Percentiles rank a stretch among this genome's conserved stretches.
Conservation (phyloP, 2,888 invertebrate species). For the Quadroppia sp. region DNA sequence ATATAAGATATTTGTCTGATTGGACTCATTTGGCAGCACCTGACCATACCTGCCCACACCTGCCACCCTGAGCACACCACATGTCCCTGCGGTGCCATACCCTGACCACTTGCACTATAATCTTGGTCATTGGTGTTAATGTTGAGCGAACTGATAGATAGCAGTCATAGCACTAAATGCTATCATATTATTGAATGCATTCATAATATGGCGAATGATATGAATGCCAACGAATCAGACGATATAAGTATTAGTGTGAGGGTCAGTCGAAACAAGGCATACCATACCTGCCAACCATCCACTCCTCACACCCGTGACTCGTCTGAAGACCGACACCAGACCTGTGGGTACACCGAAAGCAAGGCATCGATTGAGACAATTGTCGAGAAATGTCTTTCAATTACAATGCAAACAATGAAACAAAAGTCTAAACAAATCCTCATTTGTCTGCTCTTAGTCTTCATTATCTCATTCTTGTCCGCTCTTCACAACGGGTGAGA, state of each 20-base stretch:
- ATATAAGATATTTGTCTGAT: no score
- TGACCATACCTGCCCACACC: no score
- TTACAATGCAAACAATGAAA: background rate
- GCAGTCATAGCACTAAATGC: background rate
- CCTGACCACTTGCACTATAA: no score
- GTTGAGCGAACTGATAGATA: conserved; percentile 4
- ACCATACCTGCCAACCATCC: background rate
- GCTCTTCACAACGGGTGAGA: conserved; percentile 3
- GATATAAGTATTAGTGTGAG: conserved; percentile 24
- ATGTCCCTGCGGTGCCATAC: no score
- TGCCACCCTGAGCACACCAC: no score
- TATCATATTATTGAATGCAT: background rate
- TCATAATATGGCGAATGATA: conserved; percentile 28
- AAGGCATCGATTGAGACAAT: background rate
- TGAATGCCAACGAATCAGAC: conserved; percentile 3
- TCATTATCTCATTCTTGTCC: background rate
- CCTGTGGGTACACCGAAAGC: background rate
- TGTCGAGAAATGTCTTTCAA: background rate
- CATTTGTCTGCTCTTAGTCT: conserved; percentile 4
- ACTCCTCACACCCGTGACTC: background rate
- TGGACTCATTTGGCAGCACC: no score
- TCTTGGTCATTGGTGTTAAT: background rate
- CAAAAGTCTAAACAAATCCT: conserved; percentile 4
- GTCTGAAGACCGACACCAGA: background rate
- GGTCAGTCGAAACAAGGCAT: background rate